These are phyloP conservation scores for Drosophila cardini DNA, from an alignment of 1,140 invertebrate species.

Conservation along the genomic window DNA sequence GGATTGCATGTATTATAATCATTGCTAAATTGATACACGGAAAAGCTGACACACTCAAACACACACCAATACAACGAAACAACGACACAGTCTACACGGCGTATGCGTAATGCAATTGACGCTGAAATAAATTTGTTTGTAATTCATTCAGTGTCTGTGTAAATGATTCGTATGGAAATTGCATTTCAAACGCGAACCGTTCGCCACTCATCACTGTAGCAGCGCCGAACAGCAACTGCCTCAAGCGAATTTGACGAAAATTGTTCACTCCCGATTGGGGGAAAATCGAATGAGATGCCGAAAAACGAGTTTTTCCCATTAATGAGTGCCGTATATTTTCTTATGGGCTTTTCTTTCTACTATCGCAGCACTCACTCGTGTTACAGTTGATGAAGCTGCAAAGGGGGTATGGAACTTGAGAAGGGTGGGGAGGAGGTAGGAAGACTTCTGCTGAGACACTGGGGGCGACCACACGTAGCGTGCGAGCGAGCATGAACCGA, in stretches of 20 bases:
- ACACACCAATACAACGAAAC: constrained; percentile 14
- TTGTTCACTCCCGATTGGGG: constrained; percentile 33
- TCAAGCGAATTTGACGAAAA: constrained; percentile 32
- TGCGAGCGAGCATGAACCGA: constrained; percentile 67
- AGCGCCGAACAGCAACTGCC: constrained; percentile 70
- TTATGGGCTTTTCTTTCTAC: constrained; percentile 38
- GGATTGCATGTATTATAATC: constrained; percentile 23
- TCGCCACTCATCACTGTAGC: constrained; percentile 53
- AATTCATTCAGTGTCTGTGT: constrained; percentile 12
- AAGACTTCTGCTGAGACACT: constrained; percentile 9
- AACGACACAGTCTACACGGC: constrained; percentile 17
- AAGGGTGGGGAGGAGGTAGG: background rate
- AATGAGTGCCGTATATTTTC: constrained; percentile 12
- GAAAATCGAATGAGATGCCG: constrained; percentile 46
- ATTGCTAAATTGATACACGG: constrained; percentile 12
- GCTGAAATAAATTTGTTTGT: constrained; percentile 8
- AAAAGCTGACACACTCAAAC: constrained; percentile 1
- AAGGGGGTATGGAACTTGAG: background rate
- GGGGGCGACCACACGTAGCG: constrained; percentile 68
- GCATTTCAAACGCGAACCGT: constrained; percentile 47
- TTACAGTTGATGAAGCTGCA: constrained; percentile 18
- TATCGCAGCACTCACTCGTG: constrained; percentile 37
- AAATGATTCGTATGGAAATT: constrained; percentile 25
- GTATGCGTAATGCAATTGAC: constrained; percentile 50
- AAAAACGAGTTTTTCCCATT: constrained; percentile 50